Evolutionary conservation across 1,140 invertebrate genomes (phyloP).

Genomic region (Habropoda laboriosa): DNA sequence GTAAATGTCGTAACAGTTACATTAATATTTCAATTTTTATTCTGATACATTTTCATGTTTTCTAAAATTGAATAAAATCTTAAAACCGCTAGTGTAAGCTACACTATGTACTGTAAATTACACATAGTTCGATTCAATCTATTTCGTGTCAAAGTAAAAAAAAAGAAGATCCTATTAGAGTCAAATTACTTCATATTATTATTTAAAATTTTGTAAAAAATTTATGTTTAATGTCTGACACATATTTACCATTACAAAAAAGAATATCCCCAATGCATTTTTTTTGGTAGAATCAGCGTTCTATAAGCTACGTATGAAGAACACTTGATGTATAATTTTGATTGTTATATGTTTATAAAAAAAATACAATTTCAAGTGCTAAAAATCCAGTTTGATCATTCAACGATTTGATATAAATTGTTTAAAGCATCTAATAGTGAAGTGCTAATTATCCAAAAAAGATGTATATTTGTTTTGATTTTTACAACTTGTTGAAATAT

Average conservation of each 20-base stretch:
- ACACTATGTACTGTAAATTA: conserved; percentile 48
- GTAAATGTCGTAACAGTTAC: conserved; percentile 43
- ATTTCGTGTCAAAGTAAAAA: conserved; percentile 1
- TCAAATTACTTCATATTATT: not conserved
- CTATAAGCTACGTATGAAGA: conserved; percentile 18
- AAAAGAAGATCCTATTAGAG: conserved; percentile 1
- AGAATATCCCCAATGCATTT: conserved; percentile 40
- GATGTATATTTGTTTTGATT: not conserved
- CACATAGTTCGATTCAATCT: not conserved
- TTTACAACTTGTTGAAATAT: conserved; percentile 1
- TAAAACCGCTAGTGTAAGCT: conserved; percentile 29
- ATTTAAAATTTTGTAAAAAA: not conserved
- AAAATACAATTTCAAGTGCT: conserved; percentile 6
- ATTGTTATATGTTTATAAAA: conserved; percentile 38
- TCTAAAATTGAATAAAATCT: conserved; percentile 54
- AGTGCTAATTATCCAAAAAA: not conserved
- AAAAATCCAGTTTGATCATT: conserved; percentile 41
- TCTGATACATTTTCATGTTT: conserved; percentile 53
- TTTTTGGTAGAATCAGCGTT: conserved; percentile 28
- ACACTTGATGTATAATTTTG: conserved; percentile 24
- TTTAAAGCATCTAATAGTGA: not conserved
- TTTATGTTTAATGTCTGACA: conserved; percentile 11
- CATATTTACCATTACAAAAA: conserved; percentile 29
- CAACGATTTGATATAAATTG: not conserved
- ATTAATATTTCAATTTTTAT: conserved; percentile 56